These are phyloP conservation scores for Ryuthela nishihirai DNA, from an alignment of 2,888 invertebrate species.

Conservation along the genomic window DNA sequence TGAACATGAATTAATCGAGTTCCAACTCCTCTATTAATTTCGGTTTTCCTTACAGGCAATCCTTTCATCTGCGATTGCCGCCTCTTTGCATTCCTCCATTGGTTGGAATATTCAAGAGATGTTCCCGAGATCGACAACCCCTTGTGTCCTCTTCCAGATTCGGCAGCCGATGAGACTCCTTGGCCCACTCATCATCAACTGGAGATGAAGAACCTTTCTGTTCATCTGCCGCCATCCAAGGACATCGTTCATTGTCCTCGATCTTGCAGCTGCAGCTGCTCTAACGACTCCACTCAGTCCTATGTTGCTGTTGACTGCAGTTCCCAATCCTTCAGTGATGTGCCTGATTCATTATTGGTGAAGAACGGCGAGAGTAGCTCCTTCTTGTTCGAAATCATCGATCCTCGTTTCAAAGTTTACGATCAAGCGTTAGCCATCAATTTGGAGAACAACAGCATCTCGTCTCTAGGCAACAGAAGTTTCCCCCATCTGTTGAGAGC, in stretches of 20 bases:
- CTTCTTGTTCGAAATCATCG: too few species aligned
- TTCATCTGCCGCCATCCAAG: too few species aligned
- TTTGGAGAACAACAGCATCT: conserved; percentile 14
- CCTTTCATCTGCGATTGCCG: conserved; percentile 18
- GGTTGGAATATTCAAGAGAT: conserved; percentile 4
- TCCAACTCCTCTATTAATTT: too few species aligned
- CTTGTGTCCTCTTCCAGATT: background rate
- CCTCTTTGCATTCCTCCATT: conserved; percentile 5
- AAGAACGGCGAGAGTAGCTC: too few species aligned
- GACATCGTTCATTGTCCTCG: conserved; percentile 3
- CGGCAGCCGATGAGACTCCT: background rate
- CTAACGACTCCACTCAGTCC: background rate
- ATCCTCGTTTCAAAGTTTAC: too few species aligned
- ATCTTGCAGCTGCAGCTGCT: background rate
- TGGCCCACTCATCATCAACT: too few species aligned
- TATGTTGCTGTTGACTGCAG: conserved; percentile 23
- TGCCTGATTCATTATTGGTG: too few species aligned
- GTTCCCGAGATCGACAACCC: conserved; percentile 5
- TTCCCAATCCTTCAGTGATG: background rate
- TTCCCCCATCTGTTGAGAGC: background rate
- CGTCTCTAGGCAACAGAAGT: background rate
- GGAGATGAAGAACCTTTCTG: too few species aligned
- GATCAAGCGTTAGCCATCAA: conserved; percentile 8
- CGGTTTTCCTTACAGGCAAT: conserved; percentile 4
- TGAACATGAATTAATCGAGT: too few species aligned